Conservation (phyloP, 1,140 invertebrate genomes). For the Drosophila athabasca region DNA sequence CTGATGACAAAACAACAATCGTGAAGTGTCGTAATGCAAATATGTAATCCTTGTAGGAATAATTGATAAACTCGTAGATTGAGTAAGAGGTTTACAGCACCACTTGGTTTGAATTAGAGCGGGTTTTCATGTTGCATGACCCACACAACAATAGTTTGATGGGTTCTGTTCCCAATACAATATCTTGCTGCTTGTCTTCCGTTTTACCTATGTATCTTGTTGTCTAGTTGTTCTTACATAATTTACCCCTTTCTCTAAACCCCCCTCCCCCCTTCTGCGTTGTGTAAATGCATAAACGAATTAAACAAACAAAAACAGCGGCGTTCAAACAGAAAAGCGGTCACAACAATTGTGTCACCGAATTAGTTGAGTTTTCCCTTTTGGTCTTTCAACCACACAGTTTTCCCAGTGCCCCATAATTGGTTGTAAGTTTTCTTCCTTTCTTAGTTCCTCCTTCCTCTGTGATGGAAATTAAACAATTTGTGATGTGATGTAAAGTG, state of each 20-base stretch:
- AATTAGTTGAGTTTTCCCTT: constrained; percentile 38
- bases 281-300: constrained; percentile 45
- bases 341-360: constrained; percentile 36
- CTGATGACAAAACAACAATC: constrained; percentile 44
- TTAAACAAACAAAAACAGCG: constrained; percentile 26
- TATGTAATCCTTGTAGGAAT: constrained; percentile 2
- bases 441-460: too few species aligned
- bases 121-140: too few species aligned
- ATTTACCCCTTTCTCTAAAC: neutral
- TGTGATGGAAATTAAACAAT: too few species aligned
- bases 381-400: neutral
- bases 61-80: neutral
- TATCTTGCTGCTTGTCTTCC: too few species aligned
- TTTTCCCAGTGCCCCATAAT: constrained; percentile 11
- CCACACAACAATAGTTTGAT: too few species aligned
- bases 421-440: neutral
- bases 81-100: too few species aligned
- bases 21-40: constrained; percentile 17
- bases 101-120: too few species aligned
- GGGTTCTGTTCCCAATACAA: too few species aligned
- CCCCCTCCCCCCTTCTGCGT: neutral
- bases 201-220: constrained; percentile 17
- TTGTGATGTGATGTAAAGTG: too few species aligned
- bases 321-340: too few species aligned
- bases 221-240: constrained; percentile 11